These are phyloP conservation scores for Eupristina koningsbergeri DNA, from an alignment of 1,140 invertebrate genomes.

Conservation along the genomic window DNA sequence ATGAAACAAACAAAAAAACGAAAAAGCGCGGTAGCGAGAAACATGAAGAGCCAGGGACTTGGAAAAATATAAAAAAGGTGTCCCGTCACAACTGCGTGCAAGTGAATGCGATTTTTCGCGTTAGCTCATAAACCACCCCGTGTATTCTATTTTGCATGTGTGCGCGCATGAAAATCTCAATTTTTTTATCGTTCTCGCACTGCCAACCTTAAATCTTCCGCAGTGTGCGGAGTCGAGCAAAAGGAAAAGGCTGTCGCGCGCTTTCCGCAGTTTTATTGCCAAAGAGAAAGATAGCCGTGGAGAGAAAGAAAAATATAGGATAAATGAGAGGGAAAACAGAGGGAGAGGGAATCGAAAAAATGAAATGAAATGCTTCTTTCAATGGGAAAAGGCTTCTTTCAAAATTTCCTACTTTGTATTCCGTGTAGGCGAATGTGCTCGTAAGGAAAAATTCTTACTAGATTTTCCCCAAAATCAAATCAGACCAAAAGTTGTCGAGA, in stretches of 20 bases:
- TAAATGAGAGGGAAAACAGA: background rate
- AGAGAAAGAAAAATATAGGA: constrained; percentile 39
- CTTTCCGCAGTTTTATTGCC: constrained; percentile 47
- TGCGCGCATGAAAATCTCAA: constrained; percentile 59
- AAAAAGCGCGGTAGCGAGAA: constrained; percentile 35
- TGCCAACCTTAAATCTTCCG: constrained; percentile 55
- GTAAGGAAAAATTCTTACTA: background rate
- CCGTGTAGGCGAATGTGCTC: background rate
- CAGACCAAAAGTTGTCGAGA: background rate
- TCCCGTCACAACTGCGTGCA: constrained; percentile 15
- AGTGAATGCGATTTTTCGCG: constrained; percentile 34
- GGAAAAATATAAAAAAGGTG: constrained; percentile 50
- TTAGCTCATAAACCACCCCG: constrained; percentile 59
- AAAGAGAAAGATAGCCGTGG: constrained; percentile 37
- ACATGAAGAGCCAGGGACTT: constrained; percentile 33
- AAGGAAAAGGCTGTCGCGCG: constrained; percentile 47
- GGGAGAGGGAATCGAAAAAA: background rate
- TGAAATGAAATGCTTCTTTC: background rate
- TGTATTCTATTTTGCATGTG: constrained; percentile 60
- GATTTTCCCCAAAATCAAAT: background rate
- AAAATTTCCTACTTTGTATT: background rate
- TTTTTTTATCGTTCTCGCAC: constrained; percentile 55
- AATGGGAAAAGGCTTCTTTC: background rate
- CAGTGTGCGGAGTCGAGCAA: constrained; percentile 17
- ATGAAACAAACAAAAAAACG: constrained; percentile 46